phyloP scores from a whole-genome alignment of 2,888 invertebrate genomes.

The Drosophila gaucha region DNA sequence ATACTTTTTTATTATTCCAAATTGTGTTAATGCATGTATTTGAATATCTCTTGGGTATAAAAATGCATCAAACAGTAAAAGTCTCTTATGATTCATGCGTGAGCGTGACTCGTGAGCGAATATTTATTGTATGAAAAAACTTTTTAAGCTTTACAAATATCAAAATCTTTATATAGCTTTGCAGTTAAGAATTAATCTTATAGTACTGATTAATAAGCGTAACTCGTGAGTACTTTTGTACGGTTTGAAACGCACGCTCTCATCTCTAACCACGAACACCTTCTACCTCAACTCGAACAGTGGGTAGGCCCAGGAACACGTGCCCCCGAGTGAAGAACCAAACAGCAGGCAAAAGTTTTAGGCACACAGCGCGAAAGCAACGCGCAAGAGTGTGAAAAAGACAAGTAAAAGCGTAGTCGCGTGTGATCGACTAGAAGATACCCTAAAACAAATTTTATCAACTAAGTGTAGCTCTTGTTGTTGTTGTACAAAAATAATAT shows the following conservation, averaged over 20 bases:
- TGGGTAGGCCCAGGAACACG: constrained; percentile 31
- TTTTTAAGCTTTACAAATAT: neutral
- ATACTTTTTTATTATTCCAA: neutral
- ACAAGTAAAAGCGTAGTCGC: neutral
- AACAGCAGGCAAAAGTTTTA: constrained; percentile 33
- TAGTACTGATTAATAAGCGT: too few relatives aligned
- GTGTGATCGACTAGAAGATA: neutral
- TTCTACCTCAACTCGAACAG: constrained; percentile 10
- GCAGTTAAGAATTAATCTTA: too few relatives aligned
- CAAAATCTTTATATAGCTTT: too few relatives aligned
- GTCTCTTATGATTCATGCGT: neutral
- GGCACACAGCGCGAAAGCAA: constrained; percentile 24
- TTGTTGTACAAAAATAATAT: neutral
- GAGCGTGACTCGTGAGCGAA: constrained; percentile 9
- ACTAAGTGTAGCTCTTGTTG: too few relatives aligned
- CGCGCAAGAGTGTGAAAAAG: constrained; percentile 12
- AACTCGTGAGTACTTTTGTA: too few relatives aligned
- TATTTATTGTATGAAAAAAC: neutral
- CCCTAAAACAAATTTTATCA: neutral
- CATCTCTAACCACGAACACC: constrained; percentile 18
- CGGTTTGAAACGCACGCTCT: too few relatives aligned
- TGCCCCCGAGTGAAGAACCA: constrained; percentile 50
- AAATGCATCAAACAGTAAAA: neutral
- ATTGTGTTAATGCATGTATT: neutral
- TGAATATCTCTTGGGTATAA: neutral